Conservation (phyloP, 2,113 vertebrate species). For the Toxotes chatareus region DNA sequence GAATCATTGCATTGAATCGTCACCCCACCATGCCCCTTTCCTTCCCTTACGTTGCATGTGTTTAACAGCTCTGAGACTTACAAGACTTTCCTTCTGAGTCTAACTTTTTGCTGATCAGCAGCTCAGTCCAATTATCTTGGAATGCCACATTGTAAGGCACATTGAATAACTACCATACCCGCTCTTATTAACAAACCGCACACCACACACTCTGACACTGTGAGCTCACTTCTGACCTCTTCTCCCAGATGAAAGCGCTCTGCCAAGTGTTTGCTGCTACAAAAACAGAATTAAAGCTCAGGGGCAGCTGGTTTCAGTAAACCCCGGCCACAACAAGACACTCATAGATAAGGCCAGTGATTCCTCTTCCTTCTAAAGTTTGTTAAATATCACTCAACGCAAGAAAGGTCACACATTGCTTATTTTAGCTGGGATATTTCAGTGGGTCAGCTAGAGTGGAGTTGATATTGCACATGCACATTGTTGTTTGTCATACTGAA, state of each 20-base stretch:
- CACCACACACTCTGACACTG: constrained; percentile 38
- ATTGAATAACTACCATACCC: constrained; percentile 56
- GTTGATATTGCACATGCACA: background rate
- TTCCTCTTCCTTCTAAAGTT: constrained; percentile 17
- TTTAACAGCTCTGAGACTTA: constrained; percentile 17
- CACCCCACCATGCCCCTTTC: constrained; percentile 24
- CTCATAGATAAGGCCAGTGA: constrained; percentile 21
- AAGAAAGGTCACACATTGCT: constrained; percentile 23
- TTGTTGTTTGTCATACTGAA: constrained; percentile 1
- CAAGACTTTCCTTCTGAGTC: constrained; percentile 22
- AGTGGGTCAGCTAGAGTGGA: background rate
- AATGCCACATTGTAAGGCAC: constrained; percentile 65
- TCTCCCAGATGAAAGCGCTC: constrained; percentile 52
- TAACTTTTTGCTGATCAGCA: constrained; percentile 66
- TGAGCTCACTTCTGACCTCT: constrained; percentile 50
- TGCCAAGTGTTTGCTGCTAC: constrained; percentile 31
- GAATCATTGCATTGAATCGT: constrained; percentile 42
- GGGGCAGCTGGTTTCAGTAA: constrained; percentile 11
- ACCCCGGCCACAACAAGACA: constrained; percentile 15
- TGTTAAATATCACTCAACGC: constrained; percentile 29
- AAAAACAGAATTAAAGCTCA: constrained; percentile 42
- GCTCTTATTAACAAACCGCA: constrained; percentile 43
- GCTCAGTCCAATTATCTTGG: constrained; percentile 68
- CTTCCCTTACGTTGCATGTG: constrained; percentile 16
- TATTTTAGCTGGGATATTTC: constrained; percentile 8